phyloP scores from a whole-genome alignment of 2,888 invertebrate species.

The Geophilus truncorum region DNA sequence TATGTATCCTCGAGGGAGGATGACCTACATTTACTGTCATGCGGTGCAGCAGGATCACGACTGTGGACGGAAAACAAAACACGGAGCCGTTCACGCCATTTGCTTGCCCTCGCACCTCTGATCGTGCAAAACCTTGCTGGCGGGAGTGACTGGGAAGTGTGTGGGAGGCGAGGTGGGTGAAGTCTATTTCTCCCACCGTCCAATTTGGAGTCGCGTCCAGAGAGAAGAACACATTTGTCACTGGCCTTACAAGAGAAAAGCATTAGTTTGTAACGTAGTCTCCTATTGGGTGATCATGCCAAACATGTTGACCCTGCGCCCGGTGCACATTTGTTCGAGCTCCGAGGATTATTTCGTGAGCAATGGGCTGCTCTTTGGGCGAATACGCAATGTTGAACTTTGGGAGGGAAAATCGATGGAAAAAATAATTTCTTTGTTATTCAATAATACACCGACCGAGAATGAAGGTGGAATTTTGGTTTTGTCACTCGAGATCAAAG shows the following conservation, averaged over 20 bases:
- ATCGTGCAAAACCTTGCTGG: neutral
- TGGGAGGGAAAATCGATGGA: neutral
- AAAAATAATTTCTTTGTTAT: neutral
- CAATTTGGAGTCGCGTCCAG: constrained; percentile 14
- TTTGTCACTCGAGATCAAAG: neutral
- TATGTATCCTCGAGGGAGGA: neutral
- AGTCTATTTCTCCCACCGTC: neutral
- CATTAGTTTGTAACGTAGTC: constrained; percentile 31
- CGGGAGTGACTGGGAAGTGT: neutral
- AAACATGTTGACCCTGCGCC: constrained; percentile 23
- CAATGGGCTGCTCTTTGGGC: neutral
- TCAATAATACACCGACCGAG: neutral
- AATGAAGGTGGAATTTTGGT: too few species aligned
- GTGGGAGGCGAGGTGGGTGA: neutral
- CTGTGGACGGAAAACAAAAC: neutral
- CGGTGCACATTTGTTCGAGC: constrained; percentile 10
- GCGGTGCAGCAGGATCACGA: neutral
- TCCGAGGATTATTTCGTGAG: neutral
- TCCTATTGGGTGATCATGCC: constrained; percentile 23
- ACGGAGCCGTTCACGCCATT: neutral
- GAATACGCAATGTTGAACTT: neutral
- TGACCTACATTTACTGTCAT: neutral
- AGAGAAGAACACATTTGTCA: constrained; percentile 30
- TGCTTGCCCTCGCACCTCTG: neutral
- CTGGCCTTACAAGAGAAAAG: constrained; percentile 32